Base-by-base conservation (phyloP, 2,888 invertebrate genomes). In the Lacanobia wlatinum region DNA sequence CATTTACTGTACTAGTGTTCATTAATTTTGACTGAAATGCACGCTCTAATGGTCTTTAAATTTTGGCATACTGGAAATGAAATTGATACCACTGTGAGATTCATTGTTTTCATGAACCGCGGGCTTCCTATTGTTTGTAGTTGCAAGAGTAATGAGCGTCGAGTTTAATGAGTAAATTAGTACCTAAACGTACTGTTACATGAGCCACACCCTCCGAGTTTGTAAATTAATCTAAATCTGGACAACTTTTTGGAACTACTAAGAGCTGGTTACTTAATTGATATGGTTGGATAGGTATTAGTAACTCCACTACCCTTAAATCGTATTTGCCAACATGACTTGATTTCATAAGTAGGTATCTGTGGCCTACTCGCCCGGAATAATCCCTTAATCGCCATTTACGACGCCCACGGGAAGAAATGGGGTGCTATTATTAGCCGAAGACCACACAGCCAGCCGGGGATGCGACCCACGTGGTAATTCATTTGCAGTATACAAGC, bases 401-500 rank as follows among this genome's bases (percentile, higher is more conserved):
- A 61, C 50, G 48, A 66, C 76, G 56, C 81, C 72, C 72, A 80
- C 69, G 72, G 71, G 72, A 80, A 80, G 77, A 80, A 76, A 76
- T 80, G 63, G 76, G 76, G 65, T 70, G 56, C 56, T 80, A 80
- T 76, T 76, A 72, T 76, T 80, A 80, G 81, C 58, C 18, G 12
- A 28, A 63, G 55, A 72, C 81, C 80, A 80, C 76, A 80, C 66
- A 63, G 63, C 40, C 50, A 65, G 64, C 50, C 50, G 52, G 66
- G 55, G 69, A 60, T 52, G 63, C 21, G 69, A 59, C 60, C 43
- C 68, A 50, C 53, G 43, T 56, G 67, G 28, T 66, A 23, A 52
- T 66, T 46, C 16, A 78, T 60, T 18, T 8, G n/a, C n/a, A n/a
- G n/a, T n/a, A 48, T 48, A 18, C 4, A 70, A 59, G n/a, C 34